phyloP scores from a whole-genome alignment of 2,888 invertebrate species.

The Ectropis crepuscularia region DNA sequence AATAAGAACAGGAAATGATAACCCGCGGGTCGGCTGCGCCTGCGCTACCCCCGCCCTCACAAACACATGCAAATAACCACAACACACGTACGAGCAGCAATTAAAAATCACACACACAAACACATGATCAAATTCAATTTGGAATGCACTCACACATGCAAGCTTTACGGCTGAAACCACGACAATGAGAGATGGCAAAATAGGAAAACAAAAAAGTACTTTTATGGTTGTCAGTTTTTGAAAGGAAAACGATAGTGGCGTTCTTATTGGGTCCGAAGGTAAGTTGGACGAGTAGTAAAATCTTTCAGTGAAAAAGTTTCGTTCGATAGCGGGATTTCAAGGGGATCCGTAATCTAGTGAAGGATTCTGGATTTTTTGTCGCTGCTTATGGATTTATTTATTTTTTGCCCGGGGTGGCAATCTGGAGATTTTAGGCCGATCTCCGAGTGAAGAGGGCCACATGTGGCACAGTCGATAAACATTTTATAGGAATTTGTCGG shows the following conservation, averaged over 20 bases:
- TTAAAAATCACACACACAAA: slow-evolving; percentile 49
- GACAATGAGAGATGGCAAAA: too few relatives aligned
- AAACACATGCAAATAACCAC: slow-evolving; percentile 46
- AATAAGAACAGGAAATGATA: slow-evolving; percentile 84
- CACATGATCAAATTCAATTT: slow-evolving; percentile 32
- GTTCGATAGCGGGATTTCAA: slow-evolving; percentile 76
- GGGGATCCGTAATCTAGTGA: slow-evolving; percentile 72
- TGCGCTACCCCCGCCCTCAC: slow-evolving; percentile 59
- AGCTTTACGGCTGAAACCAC: too few relatives aligned
- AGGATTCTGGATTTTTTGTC: slow-evolving; percentile 80
- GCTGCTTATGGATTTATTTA: slow-evolving; percentile 76
- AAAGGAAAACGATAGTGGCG: too few relatives aligned
- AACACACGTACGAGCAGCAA: slow-evolving; percentile 44
- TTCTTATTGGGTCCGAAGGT: too few relatives aligned
- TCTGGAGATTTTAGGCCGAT: slow-evolving; percentile 83
- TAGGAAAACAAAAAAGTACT: too few relatives aligned
- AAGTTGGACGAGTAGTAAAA: slow-evolving; percentile 37
- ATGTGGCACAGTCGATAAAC: slow-evolving; percentile 81
- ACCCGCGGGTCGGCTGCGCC: slow-evolving; percentile 77
- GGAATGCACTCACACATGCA: slow-evolving; percentile 26
- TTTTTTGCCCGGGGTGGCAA: slow-evolving; percentile 83
- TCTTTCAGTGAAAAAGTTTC: slow-evolving; percentile 47
- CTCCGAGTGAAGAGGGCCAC: slow-evolving; percentile 76
- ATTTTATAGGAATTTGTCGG: slow-evolving; percentile 83
- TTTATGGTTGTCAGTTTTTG: too few relatives aligned